Conservation (phyloP, 1,140 invertebrate genomes). For the Heliconius himera region DNA sequence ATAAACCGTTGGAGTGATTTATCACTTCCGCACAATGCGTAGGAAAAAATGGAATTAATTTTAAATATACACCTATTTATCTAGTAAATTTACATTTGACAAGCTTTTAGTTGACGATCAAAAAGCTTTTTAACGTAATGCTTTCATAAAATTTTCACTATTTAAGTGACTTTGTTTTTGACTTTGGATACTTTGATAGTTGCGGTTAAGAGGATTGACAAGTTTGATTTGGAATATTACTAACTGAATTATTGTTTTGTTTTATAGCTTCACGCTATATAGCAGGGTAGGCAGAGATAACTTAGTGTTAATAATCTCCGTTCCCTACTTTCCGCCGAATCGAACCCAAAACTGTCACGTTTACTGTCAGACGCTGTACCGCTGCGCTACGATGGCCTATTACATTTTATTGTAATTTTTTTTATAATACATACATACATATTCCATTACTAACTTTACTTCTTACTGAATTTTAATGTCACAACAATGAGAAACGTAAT, state of each 20-base stretch:
- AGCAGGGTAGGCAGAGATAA: no score
- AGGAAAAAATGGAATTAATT: neutral
- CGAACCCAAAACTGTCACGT: no score
- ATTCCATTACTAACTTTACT: no score
- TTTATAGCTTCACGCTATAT: neutral
- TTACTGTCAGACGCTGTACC: no score
- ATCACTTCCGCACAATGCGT: neutral
- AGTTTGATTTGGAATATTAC: neutral
- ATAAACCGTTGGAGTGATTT: no score
- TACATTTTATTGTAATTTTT: no score
- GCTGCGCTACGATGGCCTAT: no score
- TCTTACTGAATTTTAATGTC: no score
- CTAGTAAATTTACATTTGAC: neutral
- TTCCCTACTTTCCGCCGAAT: no score
- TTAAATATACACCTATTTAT: neutral
- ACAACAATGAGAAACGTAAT: no score
- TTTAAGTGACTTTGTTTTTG: neutral
- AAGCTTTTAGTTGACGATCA: neutral
- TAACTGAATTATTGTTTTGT: neutral
- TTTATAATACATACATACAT: no score
- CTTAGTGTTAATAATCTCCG: no score
- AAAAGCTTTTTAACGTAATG: slow-evolving; percentile 5
- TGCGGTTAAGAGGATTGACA: neutral
- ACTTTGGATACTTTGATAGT: neutral
- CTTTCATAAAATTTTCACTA: neutral